Percentiles rank a stretch among this genome's conserved stretches.
phyloP scores from a whole-genome alignment of 2,797 vertebrate genomes.

The Acipenser oxyrinchus region DNA sequence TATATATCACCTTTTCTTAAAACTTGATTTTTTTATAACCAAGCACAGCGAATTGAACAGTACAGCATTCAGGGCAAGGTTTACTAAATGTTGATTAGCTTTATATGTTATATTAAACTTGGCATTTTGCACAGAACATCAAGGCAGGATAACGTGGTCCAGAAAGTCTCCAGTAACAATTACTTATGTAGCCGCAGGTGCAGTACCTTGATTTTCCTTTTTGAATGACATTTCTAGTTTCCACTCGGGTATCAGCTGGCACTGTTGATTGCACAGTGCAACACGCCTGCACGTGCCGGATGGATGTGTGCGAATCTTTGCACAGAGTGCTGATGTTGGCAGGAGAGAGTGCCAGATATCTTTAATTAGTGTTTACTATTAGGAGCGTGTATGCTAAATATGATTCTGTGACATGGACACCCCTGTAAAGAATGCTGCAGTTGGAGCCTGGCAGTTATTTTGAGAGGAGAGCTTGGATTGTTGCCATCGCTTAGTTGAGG shows the following conservation, averaged over 20 bases:
- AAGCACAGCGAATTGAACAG: too few species aligned
- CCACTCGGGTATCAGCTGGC: not conserved
- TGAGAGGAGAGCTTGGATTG: slow-evolving; percentile 6
- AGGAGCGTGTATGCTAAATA: slow-evolving; percentile 17
- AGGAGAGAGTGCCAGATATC: slow-evolving; percentile 8
- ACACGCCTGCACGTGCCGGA: not conserved
- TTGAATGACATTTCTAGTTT: not conserved
- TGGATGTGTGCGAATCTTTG: not conserved
- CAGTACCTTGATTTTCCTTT: too few species aligned
- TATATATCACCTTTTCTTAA: too few species aligned
- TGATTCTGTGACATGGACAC: slow-evolving; percentile 15
- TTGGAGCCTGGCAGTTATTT: not conserved
- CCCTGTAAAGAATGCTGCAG: not conserved
- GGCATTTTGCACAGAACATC: too few species aligned
- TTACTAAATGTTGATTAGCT: too few species aligned
- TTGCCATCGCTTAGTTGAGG: not conserved
- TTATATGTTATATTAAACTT: too few species aligned
- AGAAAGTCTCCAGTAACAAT: too few species aligned
- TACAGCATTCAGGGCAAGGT: too few species aligned
- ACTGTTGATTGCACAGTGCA: not conserved
- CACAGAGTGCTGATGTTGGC: slow-evolving; percentile 11
- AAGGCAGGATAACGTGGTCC: too few species aligned
- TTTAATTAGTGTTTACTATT: slow-evolving; percentile 21
- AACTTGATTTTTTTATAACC: too few species aligned
- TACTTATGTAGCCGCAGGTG: too few species aligned